Base-by-base conservation (phyloP, 2,797 vertebrate genomes). In the Thamnophis elegans region DNA sequence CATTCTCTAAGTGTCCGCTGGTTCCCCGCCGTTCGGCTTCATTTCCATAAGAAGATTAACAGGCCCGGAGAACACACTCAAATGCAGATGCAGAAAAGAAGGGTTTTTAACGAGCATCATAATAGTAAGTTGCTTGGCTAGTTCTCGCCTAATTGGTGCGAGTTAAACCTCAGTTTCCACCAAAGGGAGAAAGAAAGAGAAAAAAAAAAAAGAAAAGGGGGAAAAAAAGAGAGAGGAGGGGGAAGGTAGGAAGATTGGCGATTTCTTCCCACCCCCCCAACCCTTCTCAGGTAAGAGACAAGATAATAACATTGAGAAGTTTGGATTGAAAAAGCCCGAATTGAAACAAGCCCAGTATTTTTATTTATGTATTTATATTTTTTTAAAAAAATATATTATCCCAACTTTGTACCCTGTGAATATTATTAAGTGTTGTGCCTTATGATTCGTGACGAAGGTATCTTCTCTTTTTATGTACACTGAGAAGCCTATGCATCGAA, bases 11-110 rank as follows among this genome's bases (percentile, higher is more conserved):
- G 98, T 98, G 98, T 98, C 98, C 97, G 98, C 98, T 97, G 98
- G 98, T 98, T 98, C 98, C 99, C 98, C 97, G 98, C 98, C 98
- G 99, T 97, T 98, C 97, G 95, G 98, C 98, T 99, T 99, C 98
- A 99, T 99, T 99, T 99, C 98, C 98, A 98, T 99, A 99, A 99
- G 98, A 98, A 99, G 99, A 99, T 99, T 99, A 99, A 98, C 98
- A 98, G 98, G 98, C 98, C 98, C 98, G 98, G 98, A 98, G 98
- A 98, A 98, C 98, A 98, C 98, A 98, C 98, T 99, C 98, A 98
- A 97, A 99, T 98, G 98, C 98, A 99, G 98, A 99, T 99, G 98
- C 98, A 98, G 98, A 98, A 98, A 98, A 98, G 98, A 98, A 98
- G 98, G 98, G 97, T 98, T 98, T 98, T 98, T 98, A 98, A 98